Base-by-base conservation (phyloP, 1,140 invertebrate genomes). In the Zeugodacus cucurbitae region DNA sequence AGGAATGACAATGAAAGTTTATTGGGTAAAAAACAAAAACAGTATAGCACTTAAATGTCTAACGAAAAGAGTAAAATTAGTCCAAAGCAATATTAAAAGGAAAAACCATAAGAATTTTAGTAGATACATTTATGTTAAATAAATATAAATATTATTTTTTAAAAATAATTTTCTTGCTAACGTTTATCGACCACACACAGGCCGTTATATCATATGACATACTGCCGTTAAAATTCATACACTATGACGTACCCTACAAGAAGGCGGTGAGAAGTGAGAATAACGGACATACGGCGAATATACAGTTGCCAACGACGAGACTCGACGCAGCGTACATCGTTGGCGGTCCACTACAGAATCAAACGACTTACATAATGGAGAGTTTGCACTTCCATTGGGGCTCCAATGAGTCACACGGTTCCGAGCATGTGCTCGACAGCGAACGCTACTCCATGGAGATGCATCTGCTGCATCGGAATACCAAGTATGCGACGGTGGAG, bases 401-500 rank as follows among this genome's bases (percentile, higher is more conserved):
- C 2, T 90, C 91, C 3, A 91, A 90, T 10, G 93, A 94, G 87
- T 91, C 91, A 62, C 92, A 93, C 48, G 95, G 95, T 1, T 94
- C 94, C 7, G 95, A 95, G 89, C 95, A 95, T 87, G 87, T 93
- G 5, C 88, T 95, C 0, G 94, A 95, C 90, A 93, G 94, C 48
- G 89, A 93, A 17, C 94, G 96, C 90, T 96, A 95, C 90, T 95
- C 96, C 2, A 95, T 97, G 95, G 96, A 98, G 93, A 94, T 98
- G 58, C 97, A 98, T 92, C 96, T 98, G 90, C 97, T 99, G 0
- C 97, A 98, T 93, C 97, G 95, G 91, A 98, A 98, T 90, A 95
- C 94, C 44, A 94, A 94, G 29, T 98, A 97, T 90, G 93, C 93
- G 1, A 94, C 93, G 20, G 94, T 96, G 17, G 91, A 93, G 10